These are phyloP conservation scores for Vidua chalybeata DNA, from an alignment of 2,113 vertebrate species.

Conservation along the genomic window DNA sequence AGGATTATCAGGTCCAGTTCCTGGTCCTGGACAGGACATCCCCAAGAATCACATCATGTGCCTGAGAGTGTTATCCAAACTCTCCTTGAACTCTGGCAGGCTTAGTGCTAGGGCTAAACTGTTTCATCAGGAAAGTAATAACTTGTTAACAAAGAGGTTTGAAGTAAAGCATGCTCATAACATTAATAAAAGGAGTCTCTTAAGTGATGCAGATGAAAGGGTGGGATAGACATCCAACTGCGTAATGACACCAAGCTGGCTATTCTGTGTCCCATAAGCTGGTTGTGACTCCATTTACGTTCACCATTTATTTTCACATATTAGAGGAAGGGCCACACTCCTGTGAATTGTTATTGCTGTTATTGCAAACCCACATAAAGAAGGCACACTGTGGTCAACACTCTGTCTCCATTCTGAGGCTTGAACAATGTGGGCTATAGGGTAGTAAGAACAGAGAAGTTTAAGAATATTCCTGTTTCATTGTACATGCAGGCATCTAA, in stretches of 20 bases:
- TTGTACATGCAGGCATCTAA: background rate
- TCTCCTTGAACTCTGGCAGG: background rate
- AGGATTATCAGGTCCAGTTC: fast-evolving
- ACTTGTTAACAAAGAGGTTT: background rate
- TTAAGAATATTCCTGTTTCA: background rate
- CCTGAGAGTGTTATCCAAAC: background rate
- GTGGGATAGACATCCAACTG: background rate
- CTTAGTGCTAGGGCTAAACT: background rate
- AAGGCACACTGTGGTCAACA: background rate
- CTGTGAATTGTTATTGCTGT: background rate
- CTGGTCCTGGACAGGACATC: background rate
- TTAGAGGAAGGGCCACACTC: background rate
- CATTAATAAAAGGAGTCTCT: background rate
- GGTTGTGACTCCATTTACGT: background rate
- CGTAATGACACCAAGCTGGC: background rate
- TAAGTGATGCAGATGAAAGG: background rate
- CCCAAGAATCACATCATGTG: background rate
- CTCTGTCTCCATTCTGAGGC: background rate
- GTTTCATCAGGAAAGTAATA: background rate
- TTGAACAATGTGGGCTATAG: background rate
- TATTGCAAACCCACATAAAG: background rate
- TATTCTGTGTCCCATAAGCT: background rate
- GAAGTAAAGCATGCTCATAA: background rate
- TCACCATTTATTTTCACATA: background rate
- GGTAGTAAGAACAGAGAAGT: background rate